A percentile compares a stretch with the other conserved stretches of the same genome.
Conservation (phyloP, 1,140 invertebrate genomes). For the Caenorhabditis tropicalis region DNA sequence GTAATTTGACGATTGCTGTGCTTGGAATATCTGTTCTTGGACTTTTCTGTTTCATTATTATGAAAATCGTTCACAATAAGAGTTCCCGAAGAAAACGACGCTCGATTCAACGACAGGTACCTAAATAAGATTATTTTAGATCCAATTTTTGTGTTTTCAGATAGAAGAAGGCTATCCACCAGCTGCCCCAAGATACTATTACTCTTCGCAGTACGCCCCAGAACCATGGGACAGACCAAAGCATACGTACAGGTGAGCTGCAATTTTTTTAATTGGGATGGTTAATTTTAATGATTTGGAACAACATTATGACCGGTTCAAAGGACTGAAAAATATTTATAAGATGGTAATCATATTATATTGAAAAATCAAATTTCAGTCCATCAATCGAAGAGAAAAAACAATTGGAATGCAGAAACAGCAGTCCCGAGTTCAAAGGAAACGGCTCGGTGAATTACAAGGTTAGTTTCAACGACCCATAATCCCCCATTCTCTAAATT, state of each 20-base stretch:
- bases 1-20: conserved; percentile 61
- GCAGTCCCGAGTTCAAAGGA: conserved; percentile 29
- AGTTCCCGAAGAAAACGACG: neutral
- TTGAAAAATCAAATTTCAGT: too few relatives aligned
- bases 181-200: conserved; percentile 46
- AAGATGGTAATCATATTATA: too few relatives aligned
- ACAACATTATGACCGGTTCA: too few relatives aligned
- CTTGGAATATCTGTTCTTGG: conserved; percentile 47
- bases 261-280: neutral
- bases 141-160: neutral
- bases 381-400: conserved; percentile 47
- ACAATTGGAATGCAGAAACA: conserved; percentile 1
- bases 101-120: conserved; percentile 25
- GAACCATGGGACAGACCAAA: conserved; percentile 54
- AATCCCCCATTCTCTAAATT: neutral
- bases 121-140: neutral
- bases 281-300: too few relatives aligned
- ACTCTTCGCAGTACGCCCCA: conserved; percentile 51
- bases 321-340: too few relatives aligned
- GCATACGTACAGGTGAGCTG: conserved; percentile 24
- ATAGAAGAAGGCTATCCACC: conserved; percentile 41
- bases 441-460: conserved; percentile 16
- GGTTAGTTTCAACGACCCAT: neutral
- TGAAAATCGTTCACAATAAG: conserved; percentile 8
- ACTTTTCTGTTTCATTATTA: conserved; percentile 25